Evolutionary conservation across 2,113 vertebrate genomes (phyloP).

Genomic region (Arvicanthis niloticus): DNA sequence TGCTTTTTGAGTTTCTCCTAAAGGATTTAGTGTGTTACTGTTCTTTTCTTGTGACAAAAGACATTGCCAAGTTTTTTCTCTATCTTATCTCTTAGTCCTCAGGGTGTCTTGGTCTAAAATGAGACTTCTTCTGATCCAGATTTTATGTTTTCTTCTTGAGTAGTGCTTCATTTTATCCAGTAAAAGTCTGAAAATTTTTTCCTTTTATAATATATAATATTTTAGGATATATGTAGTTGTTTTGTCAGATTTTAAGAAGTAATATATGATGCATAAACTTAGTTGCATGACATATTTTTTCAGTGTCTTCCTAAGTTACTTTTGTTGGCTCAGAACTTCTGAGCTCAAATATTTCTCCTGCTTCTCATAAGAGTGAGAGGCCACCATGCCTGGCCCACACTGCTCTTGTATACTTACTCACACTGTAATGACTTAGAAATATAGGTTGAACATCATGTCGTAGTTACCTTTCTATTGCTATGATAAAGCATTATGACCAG

Average conservation of each 20-base stretch:
- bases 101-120: neutral
- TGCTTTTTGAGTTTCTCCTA: slow-evolving; percentile 31
- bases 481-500: neutral
- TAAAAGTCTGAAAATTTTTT: neutral
- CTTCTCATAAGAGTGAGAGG: neutral
- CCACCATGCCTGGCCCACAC: neutral
- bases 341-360: neutral
- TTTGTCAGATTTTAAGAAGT: slow-evolving; percentile 48
- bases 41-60: slow-evolving; percentile 31
- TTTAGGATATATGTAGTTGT: neutral
- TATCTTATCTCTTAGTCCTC: neutral
- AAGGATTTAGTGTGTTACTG: neutral
- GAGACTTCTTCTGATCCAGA: neutral
- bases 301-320: neutral
- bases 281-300: neutral
- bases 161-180: slow-evolving; percentile 25
- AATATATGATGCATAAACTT: slow-evolving; percentile 27
- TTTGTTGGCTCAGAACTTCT: neutral
- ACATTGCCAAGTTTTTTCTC: slow-evolving; percentile 7
- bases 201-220: neutral
- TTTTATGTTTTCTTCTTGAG: slow-evolving; percentile 24
- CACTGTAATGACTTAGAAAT: slow-evolving; percentile 1
- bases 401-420: neutral
- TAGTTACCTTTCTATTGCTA: neutral
- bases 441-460: neutral